Evolutionary conservation across 1,140 invertebrate genomes (phyloP).

Genomic region (Caerostris extrusa): DNA sequence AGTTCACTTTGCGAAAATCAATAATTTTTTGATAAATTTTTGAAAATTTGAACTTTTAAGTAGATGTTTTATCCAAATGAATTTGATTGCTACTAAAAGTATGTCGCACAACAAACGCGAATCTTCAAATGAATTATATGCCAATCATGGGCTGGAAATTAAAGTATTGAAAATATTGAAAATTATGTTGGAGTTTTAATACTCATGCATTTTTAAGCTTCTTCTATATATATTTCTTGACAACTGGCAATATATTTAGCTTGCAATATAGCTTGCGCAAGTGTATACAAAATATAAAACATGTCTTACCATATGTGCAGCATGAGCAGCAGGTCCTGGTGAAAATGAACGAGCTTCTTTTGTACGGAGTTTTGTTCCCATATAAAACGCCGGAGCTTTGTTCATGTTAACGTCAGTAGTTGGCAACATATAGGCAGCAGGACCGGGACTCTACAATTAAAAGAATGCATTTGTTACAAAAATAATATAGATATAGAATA

Average conservation of each 20-base stretch:
- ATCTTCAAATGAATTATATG: too few relatives aligned
- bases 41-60: too few relatives aligned
- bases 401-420: slow-evolving; percentile 37
- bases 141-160: too few relatives aligned
- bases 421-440: slow-evolving; percentile 60
- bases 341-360: not conserved
- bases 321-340: slow-evolving; percentile 41
- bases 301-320: slow-evolving; percentile 35
- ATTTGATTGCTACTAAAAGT: too few relatives aligned
- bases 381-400: slow-evolving; percentile 53
- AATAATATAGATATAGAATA: too few relatives aligned
- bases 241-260: not conserved
- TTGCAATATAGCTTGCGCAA: not conserved
- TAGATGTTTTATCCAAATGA: too few relatives aligned
- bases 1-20: too few relatives aligned
- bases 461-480: not conserved
- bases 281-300: not conserved
- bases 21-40: too few relatives aligned
- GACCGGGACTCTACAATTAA: slow-evolving; percentile 60
- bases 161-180: too few relatives aligned
- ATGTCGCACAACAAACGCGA: too few relatives aligned
- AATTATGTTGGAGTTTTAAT: too few relatives aligned
- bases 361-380: slow-evolving; percentile 9
- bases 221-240: not conserved
- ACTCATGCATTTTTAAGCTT: too few relatives aligned